Evolutionary conservation across 2,888 invertebrate genomes (phyloP).

Genomic region (Agelastica alni): DNA sequence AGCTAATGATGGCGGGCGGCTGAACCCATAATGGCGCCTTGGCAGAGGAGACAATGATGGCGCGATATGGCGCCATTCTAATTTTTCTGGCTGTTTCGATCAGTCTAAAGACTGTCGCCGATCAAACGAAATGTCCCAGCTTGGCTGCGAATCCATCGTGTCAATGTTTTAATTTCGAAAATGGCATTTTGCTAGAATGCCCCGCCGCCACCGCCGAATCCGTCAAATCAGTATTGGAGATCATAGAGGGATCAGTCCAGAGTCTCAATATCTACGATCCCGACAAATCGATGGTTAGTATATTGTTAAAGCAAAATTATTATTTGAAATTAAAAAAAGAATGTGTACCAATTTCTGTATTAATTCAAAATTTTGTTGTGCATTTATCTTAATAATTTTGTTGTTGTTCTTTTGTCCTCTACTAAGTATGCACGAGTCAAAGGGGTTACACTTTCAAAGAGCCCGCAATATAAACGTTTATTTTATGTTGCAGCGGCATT

Average conservation of each 20-base stretch:
- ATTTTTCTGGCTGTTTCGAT: slow-evolving; percentile 44
- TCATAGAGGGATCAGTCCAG: slow-evolving; percentile 73
- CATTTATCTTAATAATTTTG: too few relatives aligned
- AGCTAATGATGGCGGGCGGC: slow-evolving; percentile 12
- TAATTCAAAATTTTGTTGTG: too few relatives aligned
- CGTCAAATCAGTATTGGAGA: slow-evolving; percentile 73
- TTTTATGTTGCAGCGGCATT: too few relatives aligned
- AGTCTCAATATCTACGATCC: slow-evolving; percentile 88
- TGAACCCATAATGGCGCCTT: slow-evolving; percentile 38
- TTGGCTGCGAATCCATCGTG: slow-evolving; percentile 79
- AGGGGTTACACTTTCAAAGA: too few relatives aligned
- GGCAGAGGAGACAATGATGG: slow-evolving; percentile 46
- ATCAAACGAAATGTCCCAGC: slow-evolving; percentile 67
- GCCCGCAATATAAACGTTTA: too few relatives aligned
- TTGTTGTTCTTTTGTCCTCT: too few relatives aligned
- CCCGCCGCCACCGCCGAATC: slow-evolving; percentile 79
- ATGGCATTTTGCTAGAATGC: slow-evolving; percentile 88
- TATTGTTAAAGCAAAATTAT: neutral
- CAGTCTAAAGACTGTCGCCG: slow-evolving; percentile 43
- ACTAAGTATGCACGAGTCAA: too few relatives aligned
- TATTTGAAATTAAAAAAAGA: too few relatives aligned
- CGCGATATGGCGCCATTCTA: slow-evolving; percentile 48
- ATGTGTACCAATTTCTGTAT: too few relatives aligned
- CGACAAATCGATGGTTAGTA: slow-evolving; percentile 72
- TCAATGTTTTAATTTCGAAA: slow-evolving; percentile 91